phyloP scores from a whole-genome alignment of 2,797 vertebrate species.

The Semaprochilodus insignis region DNA sequence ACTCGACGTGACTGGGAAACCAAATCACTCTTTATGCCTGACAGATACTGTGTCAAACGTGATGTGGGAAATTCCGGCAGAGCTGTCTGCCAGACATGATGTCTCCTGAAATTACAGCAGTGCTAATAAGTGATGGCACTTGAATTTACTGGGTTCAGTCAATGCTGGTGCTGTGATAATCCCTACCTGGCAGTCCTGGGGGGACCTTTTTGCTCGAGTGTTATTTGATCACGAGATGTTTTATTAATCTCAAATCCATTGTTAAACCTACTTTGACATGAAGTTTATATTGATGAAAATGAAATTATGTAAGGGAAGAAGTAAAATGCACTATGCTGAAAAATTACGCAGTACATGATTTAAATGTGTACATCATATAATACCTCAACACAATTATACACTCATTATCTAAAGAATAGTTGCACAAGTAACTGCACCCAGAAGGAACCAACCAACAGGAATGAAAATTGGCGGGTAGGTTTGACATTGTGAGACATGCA shows the following conservation, averaged over 20 bases:
- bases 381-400: too few species aligned
- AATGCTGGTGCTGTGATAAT: not conserved
- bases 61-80: conserved; percentile 51
- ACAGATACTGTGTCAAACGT: conserved; percentile 46
- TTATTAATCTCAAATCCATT: not conserved
- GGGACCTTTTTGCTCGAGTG: not conserved
- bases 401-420: too few species aligned
- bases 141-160: conserved; percentile 25
- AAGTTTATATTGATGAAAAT: not conserved
- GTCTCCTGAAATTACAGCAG: conserved; percentile 44
- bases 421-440: too few species aligned
- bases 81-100: conserved; percentile 50
- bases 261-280: too few species aligned
- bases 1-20: conserved; percentile 58
- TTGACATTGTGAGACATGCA: too few species aligned
- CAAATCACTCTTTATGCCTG: conserved; percentile 55
- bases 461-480: too few species aligned
- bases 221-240: not conserved
- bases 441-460: too few species aligned
- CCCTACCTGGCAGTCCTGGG: conserved; percentile 10
- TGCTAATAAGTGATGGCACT: conserved; percentile 40
- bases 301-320: not conserved
- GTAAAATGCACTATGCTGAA: not conserved
- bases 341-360: not conserved
- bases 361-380: too few species aligned